These are phyloP conservation scores for Rhodeus uyekii DNA, from an alignment of 2,797 vertebrate genomes.

Conservation along the genomic window DNA sequence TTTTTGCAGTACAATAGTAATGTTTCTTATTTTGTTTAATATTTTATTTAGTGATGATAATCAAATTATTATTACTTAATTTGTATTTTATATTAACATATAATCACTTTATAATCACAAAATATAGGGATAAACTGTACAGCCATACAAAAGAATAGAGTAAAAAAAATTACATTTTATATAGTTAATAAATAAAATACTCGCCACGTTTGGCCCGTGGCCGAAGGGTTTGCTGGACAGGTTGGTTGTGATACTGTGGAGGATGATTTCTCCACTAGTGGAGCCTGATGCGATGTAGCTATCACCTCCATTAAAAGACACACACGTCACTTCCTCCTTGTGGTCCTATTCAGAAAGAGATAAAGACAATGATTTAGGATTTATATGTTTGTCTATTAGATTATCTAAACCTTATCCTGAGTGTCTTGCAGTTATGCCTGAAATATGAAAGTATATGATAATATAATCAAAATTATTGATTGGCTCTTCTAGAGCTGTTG, in stretches of 20 bases:
- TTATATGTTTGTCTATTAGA: neutral
- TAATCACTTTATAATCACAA: neutral
- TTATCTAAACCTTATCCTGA: neutral
- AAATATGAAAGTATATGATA: neutral
- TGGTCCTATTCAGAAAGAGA: conserved; percentile 82
- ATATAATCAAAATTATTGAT: too few relatives aligned
- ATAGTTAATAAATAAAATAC: too few relatives aligned
- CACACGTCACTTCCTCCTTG: conserved; percentile 89
- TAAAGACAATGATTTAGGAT: neutral
- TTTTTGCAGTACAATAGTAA: too few relatives aligned
- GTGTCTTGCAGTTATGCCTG: neutral
- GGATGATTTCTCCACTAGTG: conserved; percentile 91
- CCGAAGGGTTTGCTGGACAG: conserved; percentile 91
- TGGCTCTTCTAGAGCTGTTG: too few relatives aligned
- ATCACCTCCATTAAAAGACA: conserved; percentile 91
- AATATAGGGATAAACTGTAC: neutral
- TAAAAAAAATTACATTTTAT: too few relatives aligned
- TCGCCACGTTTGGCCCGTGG: conserved; percentile 87
- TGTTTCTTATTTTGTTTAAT: too few relatives aligned
- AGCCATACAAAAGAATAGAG: neutral
- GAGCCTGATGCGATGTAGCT: conserved; percentile 91
- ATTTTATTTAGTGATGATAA: too few relatives aligned
- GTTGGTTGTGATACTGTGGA: conserved; percentile 94
- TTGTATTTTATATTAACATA: neutral
- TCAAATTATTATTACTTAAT: neutral